Conservation (phyloP, 2,888 invertebrate genomes). For the Neoscelio sp. region DNA sequence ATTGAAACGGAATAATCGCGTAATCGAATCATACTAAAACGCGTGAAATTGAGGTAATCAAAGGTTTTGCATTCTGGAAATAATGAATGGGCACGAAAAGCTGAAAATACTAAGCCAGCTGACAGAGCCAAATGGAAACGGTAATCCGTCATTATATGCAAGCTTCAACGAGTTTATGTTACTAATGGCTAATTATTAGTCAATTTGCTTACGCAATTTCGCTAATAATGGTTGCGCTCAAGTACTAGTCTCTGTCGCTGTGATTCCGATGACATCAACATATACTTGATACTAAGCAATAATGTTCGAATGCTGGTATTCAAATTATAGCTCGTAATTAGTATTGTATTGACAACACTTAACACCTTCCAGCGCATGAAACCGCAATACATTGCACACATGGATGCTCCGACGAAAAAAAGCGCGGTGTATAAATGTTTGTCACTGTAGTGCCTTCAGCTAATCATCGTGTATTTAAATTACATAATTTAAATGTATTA, state of each 20-base stretch:
- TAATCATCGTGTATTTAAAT: conserved; percentile 6
- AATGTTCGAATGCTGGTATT: conserved; percentile 69
- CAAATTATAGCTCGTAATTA: conserved; percentile 77
- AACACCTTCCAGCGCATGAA: conserved; percentile 66
- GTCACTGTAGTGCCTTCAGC: conserved; percentile 10
- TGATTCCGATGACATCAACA: conserved; percentile 40
- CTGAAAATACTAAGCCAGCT: conserved; percentile 63
- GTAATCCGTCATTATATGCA: conserved; percentile 76
- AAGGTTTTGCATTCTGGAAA: conserved; percentile 65
- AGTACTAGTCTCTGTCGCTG: conserved; percentile 73
- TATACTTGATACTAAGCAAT: conserved; percentile 60
- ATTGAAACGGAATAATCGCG: conserved; percentile 45
- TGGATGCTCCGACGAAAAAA: background rate
- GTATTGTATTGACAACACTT: conserved; percentile 74
- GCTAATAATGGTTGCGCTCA: conserved; percentile 75
- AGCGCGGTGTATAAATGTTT: background rate
- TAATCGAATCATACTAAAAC: conserved; percentile 61
- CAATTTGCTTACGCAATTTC: conserved; percentile 80
- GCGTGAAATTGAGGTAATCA: conserved; percentile 65
- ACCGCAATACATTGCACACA: background rate
- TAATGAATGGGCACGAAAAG: conserved; percentile 67
- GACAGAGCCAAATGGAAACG: conserved; percentile 70
- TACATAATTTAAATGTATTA: no score
- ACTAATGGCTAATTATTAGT: conserved; percentile 79
- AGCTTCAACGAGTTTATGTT: conserved; percentile 69